Evolutionary conservation across 2,888 invertebrate genomes (phyloP).

Genomic region (Polia nebulosa): DNA sequence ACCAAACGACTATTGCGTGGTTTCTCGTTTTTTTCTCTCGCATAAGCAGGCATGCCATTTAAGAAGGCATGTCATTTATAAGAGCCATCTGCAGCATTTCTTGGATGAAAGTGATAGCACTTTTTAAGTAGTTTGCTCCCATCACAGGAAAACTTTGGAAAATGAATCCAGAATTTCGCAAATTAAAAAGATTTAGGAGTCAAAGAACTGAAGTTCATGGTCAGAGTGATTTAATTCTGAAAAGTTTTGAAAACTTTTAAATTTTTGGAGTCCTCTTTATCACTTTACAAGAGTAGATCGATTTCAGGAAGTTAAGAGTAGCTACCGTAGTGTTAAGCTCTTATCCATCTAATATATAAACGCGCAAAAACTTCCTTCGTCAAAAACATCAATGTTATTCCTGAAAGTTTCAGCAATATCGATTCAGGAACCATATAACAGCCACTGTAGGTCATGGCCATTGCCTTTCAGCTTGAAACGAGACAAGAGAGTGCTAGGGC

Average conservation of each 20-base stretch:
- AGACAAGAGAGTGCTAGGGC: neutral
- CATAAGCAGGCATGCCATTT: conserved; percentile 1
- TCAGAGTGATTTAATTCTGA: conserved; percentile 17
- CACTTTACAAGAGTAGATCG: neutral
- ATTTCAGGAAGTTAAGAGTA: neutral
- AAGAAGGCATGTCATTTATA: neutral
- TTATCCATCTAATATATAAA: neutral
- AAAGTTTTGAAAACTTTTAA: conserved; percentile 9
- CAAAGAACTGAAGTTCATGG: conserved; percentile 6
- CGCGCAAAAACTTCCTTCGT: neutral
- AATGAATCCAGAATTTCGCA: neutral
- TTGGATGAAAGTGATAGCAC: conserved; percentile 17
- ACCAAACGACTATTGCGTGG: conserved; percentile 24
- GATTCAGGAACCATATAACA: conserved; percentile 14
- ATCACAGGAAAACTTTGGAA: conserved; percentile 12
- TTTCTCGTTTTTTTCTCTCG: neutral
- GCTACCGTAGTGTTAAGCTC: too few species aligned
- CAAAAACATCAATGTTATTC: neutral
- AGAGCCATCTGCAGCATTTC: conserved; percentile 12
- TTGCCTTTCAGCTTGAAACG: neutral
- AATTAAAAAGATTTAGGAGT: conserved; percentile 32
- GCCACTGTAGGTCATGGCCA: conserved; percentile 45
- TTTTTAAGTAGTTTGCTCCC: conserved; percentile 15
- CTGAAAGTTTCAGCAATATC: conserved; percentile 7
- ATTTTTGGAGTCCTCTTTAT: neutral